These are phyloP conservation scores for Alsophila aescularia DNA, from an alignment of 2,888 invertebrate genomes.

Conservation along the genomic window DNA sequence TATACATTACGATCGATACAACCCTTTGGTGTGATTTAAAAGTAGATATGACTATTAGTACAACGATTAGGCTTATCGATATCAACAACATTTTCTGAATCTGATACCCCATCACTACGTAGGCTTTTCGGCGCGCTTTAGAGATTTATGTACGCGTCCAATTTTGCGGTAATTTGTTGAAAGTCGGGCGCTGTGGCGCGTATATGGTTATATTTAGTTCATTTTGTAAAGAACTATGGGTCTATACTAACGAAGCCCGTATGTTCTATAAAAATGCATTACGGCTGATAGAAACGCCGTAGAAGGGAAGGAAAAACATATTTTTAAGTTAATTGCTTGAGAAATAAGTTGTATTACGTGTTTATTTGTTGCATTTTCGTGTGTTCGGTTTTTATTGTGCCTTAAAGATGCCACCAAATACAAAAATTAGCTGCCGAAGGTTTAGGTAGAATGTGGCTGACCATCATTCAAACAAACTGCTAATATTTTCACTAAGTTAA, in stretches of 20 bases:
- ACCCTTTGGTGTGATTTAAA: too few relatives aligned
- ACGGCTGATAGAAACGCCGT: background rate
- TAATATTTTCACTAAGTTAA: too few relatives aligned
- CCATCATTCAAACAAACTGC: too few relatives aligned
- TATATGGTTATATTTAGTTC: conserved; percentile 21
- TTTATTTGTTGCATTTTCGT: too few relatives aligned
- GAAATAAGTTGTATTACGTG: too few relatives aligned
- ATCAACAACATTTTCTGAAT: conserved; percentile 8
- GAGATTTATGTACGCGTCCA: conserved; percentile 49
- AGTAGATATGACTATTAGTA: too few relatives aligned
- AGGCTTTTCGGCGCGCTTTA: conserved; percentile 44
- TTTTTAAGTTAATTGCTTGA: too few relatives aligned
- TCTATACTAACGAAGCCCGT: conserved; percentile 26
- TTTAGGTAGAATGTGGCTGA: too few relatives aligned
- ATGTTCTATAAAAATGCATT: conserved; percentile 16
- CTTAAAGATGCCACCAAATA: too few relatives aligned
- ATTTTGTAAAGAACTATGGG: conserved; percentile 20
- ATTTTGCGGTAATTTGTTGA: conserved; percentile 46
- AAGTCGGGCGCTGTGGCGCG: conserved; percentile 17
- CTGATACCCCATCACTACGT: conserved; percentile 25
- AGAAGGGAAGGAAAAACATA: background rate
- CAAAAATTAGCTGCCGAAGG: too few relatives aligned
- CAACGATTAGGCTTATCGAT: conserved; percentile 15
- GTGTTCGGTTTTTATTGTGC: too few relatives aligned
- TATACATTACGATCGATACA: too few relatives aligned